Percentiles rank a stretch among this genome's conserved stretches.
Conservation (phyloP, 2,888 invertebrate species). For the Drosophila melanosoma region DNA sequence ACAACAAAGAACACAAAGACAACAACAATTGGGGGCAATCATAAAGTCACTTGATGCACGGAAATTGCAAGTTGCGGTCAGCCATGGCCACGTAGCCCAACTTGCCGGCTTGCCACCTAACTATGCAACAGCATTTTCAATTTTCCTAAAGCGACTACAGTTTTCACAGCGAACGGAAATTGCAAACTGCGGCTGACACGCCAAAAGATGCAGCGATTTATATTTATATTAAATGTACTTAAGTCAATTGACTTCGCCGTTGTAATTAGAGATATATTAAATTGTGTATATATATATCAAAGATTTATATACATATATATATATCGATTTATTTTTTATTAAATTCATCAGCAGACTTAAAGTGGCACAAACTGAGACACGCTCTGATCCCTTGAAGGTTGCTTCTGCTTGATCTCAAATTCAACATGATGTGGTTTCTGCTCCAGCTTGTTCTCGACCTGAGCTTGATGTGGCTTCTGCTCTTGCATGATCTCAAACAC, state of each 20-base stretch:
- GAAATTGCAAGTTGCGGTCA: conserved; percentile 77
- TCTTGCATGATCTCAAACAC: conserved; percentile 20
- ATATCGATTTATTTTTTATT: neutral
- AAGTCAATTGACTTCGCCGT: conserved; percentile 9
- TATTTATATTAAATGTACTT: conserved; percentile 36
- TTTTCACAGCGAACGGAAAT: conserved; percentile 61
- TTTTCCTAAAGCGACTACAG: conserved; percentile 11
- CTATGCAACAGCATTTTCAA: conserved; percentile 24
- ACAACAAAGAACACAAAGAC: neutral
- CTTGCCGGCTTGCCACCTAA: conserved; percentile 4
- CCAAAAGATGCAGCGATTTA: conserved; percentile 15
- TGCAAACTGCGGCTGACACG: conserved; percentile 61
- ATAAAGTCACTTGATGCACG: conserved; percentile 71
- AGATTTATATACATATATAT: neutral
- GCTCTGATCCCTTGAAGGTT: neutral
- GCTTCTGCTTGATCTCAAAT: conserved; percentile 8
- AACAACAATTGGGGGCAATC: conserved; percentile 52
- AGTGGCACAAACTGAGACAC: conserved; percentile 6
- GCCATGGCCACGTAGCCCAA: conserved; percentile 46
- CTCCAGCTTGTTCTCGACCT: conserved; percentile 20
- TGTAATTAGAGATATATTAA: conserved; percentile 9
- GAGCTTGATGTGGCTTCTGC: neutral
- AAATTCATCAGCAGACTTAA: conserved; percentile 11
- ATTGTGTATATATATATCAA: neutral
- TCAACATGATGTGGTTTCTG: conserved; percentile 10